Evolutionary conservation across 1,140 invertebrate genomes (phyloP).

Genomic region (Campoletis sonorensis): DNA sequence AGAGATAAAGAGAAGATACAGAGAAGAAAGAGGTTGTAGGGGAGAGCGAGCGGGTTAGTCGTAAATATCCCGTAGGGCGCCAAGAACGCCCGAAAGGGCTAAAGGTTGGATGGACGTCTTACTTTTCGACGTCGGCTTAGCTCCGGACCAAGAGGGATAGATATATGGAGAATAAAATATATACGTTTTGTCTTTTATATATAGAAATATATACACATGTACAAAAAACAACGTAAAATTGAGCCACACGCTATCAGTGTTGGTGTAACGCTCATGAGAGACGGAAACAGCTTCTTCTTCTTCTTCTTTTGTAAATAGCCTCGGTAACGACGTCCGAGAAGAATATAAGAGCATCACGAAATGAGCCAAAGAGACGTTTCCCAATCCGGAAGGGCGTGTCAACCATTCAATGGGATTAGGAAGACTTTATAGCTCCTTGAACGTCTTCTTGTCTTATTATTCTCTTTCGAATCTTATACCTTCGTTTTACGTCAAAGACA

Average conservation of each 20-base stretch:
- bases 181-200: no score
- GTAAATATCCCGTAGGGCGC: slow-evolving; percentile 53
- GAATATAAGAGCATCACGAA: slow-evolving; percentile 25
- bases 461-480: background rate
- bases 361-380: background rate
- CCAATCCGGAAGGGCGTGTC: slow-evolving; percentile 40
- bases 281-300: slow-evolving; percentile 47
- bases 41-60: slow-evolving; percentile 16
- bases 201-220: background rate
- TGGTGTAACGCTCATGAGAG: background rate
- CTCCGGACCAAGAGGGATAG: slow-evolving; percentile 35
- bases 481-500: background rate
- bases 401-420: slow-evolving; percentile 44
- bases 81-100: slow-evolving; percentile 51
- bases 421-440: slow-evolving; percentile 32
- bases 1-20: background rate
- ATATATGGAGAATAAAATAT: background rate
- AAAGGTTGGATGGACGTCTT: slow-evolving; percentile 54
- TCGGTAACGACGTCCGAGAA: slow-evolving; percentile 51
- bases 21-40: background rate
- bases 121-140: slow-evolving; percentile 47
- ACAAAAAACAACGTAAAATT: slow-evolving; percentile 4
- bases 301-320: slow-evolving; percentile 56
- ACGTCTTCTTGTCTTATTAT: slow-evolving; percentile 25
- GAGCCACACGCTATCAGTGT: background rate